These are phyloP conservation scores for Excalfactoria chinensis DNA, from an alignment of 2,113 vertebrate genomes.

Conservation along the genomic window DNA sequence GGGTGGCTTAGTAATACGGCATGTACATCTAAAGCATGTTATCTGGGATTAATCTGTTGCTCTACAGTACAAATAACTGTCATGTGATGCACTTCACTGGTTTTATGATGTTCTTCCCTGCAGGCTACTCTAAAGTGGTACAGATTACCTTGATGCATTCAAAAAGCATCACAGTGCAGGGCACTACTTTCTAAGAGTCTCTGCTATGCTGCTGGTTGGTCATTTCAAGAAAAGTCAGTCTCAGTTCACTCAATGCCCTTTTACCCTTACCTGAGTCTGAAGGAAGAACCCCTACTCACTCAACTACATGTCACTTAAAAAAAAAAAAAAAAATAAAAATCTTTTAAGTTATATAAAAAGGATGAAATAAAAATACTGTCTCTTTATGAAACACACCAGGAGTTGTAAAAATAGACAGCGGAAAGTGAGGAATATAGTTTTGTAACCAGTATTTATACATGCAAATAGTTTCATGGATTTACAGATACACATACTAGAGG, in stretches of 20 bases:
- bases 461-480: neutral
- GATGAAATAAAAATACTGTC: neutral
- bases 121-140: conserved; percentile 43
- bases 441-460: neutral
- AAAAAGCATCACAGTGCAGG: conserved; percentile 3
- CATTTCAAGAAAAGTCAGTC: conserved; percentile 35
- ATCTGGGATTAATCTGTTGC: conserved; percentile 52
- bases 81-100: conserved; percentile 31
- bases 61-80: conserved; percentile 27
- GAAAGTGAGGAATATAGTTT: neutral
- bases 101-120: conserved; percentile 39
- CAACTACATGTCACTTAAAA: neutral
- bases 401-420: neutral
- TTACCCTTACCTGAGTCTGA: neutral
- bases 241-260: neutral
- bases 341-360: neutral
- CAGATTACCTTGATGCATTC: conserved; percentile 46
- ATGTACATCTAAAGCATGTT: conserved; percentile 22
- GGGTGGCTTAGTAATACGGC: neutral
- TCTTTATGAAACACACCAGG: neutral
- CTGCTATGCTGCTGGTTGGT: neutral
- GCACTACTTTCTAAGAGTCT: neutral
- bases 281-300: neutral
- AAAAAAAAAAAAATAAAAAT: neutral
- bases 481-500: neutral